Conservation (phyloP, 2,797 vertebrate genomes). For the Rousettus madagascariensis region DNA sequence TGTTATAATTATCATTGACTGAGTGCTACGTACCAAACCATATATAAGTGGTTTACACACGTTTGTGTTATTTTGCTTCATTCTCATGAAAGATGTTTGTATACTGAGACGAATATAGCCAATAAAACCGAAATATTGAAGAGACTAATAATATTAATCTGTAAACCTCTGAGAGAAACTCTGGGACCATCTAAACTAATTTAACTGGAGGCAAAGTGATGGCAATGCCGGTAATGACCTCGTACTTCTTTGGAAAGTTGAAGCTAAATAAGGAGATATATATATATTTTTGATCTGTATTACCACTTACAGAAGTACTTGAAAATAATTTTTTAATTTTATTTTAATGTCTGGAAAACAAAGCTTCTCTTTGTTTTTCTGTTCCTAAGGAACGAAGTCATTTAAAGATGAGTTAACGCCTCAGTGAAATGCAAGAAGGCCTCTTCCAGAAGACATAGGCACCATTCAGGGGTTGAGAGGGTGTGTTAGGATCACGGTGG, state of each 20-base stretch:
- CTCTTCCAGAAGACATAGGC: neutral
- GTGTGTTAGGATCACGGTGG: neutral
- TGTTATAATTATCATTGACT: neutral
- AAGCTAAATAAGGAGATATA: neutral
- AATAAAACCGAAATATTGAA: neutral
- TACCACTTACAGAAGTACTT: slow-evolving; percentile 5
- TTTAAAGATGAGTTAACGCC: slow-evolving; percentile 28
- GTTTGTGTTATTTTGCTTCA: neutral
- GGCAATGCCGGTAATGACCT: neutral
- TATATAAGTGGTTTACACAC: neutral
- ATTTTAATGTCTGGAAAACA: neutral
- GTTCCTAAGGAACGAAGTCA: neutral
- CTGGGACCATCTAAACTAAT: neutral
- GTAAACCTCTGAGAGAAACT: neutral
- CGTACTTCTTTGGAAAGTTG: neutral
- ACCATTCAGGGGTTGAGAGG: neutral
- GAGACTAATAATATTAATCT: neutral
- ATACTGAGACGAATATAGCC: neutral
- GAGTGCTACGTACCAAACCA: neutral
- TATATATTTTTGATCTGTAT: neutral
- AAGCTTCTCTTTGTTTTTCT: slow-evolving; percentile 32
- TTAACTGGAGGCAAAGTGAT: neutral
- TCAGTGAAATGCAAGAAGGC: neutral
- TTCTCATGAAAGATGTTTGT: neutral
- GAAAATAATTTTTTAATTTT: neutral